Conservation (phyloP, 2,888 invertebrate species). For the Paralinhomoeus sp. region DNA sequence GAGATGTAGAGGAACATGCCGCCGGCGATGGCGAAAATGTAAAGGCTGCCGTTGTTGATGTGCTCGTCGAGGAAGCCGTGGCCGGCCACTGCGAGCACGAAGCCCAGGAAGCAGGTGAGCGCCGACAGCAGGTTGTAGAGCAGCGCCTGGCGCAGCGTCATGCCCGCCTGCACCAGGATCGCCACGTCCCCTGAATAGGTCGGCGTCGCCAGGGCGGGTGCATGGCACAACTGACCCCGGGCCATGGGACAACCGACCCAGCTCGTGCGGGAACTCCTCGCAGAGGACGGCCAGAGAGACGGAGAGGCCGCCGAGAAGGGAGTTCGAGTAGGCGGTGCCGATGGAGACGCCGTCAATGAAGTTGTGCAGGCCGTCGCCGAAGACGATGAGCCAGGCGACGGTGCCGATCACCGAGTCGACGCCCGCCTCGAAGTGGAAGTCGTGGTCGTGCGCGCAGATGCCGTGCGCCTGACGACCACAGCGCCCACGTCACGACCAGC, state of each 20-base stretch:
- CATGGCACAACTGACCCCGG: too few relatives aligned
- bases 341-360: too few relatives aligned
- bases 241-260: too few relatives aligned
- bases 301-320: constrained; percentile 35
- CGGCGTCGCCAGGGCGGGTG: too few relatives aligned
- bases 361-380: too few relatives aligned
- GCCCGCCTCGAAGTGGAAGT: constrained; percentile 20
- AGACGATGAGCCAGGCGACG: constrained; percentile 41
- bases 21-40: constrained; percentile 38
- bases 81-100: constrained; percentile 34
- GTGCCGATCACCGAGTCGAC: constrained; percentile 30
- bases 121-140: too few relatives aligned
- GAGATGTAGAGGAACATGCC: constrained; percentile 42
- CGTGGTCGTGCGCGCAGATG: constrained; percentile 25
- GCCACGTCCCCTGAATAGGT: constrained; percentile 41
- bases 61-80: constrained; percentile 31
- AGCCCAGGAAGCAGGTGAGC: constrained; percentile 36
- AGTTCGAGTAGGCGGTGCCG: constrained; percentile 37
- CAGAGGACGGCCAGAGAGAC: constrained; percentile 38
- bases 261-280: constrained; percentile 41
- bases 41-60: constrained; percentile 23
- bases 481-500: too few relatives aligned
- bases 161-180: constrained; percentile 38
- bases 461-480: constrained; percentile 23
- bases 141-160: constrained; percentile 27